Conservation (phyloP, 2,797 vertebrate genomes). For the Amniataba percoides region DNA sequence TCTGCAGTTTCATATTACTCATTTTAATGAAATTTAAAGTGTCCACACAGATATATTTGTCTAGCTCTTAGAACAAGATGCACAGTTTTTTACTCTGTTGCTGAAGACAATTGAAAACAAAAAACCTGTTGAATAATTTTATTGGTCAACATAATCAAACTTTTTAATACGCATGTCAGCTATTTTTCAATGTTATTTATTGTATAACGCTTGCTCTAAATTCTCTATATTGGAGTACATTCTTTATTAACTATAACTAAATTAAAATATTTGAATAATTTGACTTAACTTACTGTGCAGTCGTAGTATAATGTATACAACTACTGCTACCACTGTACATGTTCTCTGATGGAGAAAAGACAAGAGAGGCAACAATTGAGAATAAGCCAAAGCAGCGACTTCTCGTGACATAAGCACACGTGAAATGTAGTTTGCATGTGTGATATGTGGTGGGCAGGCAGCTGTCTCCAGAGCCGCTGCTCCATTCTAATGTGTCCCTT, state of each 20-base stretch:
- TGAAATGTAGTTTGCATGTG: constrained; percentile 4
- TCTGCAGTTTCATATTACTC: neutral
- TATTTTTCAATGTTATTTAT: neutral
- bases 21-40: neutral
- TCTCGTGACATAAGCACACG: constrained; percentile 2
- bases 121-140: neutral
- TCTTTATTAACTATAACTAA: neutral
- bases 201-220: neutral
- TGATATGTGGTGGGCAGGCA: neutral
- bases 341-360: too few species aligned
- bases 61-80: neutral
- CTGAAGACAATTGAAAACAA: constrained; percentile 1
- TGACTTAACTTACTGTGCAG: neutral
- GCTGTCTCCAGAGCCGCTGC: neutral
- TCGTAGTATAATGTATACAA: neutral
- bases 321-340: too few species aligned
- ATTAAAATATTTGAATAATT: neutral
- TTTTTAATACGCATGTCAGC: constrained; percentile 9
- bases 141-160: constrained; percentile 1
- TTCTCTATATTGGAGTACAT: neutral
- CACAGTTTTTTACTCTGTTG: neutral
- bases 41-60: neutral
- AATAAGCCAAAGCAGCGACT: neutral
- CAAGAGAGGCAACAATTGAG: neutral
- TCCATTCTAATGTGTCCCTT: constrained; percentile 43